A percentile compares a stretch with the other conserved stretches of the same genome.
These are phyloP conservation scores for Salvelinus alpinus DNA, from an alignment of 2,113 vertebrate genomes.

Conservation along the genomic window DNA sequence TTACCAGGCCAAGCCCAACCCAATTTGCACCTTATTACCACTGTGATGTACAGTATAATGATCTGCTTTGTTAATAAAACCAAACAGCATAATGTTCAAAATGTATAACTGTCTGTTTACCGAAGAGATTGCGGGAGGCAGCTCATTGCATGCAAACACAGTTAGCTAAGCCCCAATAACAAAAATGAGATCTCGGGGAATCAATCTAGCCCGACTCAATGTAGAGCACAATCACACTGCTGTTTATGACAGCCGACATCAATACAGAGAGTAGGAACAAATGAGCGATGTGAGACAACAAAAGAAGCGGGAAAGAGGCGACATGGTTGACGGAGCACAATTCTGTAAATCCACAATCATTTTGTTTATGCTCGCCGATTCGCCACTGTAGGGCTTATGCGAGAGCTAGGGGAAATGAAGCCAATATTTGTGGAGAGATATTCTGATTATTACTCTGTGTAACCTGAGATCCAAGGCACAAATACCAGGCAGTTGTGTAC, in stretches of 20 bases:
- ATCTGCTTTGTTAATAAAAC: constrained; percentile 63
- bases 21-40: constrained; percentile 56
- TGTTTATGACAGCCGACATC: constrained; percentile 29
- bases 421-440: constrained; percentile 48
- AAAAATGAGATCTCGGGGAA: constrained; percentile 13
- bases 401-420: constrained; percentile 36
- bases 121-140: constrained; percentile 8
- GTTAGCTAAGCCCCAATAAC: constrained; percentile 13
- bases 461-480: constrained; percentile 20
- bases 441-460: constrained; percentile 36
- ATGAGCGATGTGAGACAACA: constrained; percentile 32
- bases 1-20: constrained; percentile 45
- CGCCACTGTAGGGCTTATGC: constrained; percentile 18
- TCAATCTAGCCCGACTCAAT: constrained; percentile 10
- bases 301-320: constrained; percentile 13
- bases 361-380: neutral
- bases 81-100: constrained; percentile 47
- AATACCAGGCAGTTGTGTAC: constrained; percentile 13
- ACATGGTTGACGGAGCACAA: constrained; percentile 32
- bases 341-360: too few relatives aligned
- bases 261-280: constrained; percentile 31
- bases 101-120: constrained; percentile 55
- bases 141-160: constrained; percentile 20
- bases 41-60: constrained; percentile 47
- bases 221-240: constrained; percentile 25